phyloP scores from a whole-genome alignment of 2,797 vertebrate genomes.

The Peromyscus attwateri region DNA sequence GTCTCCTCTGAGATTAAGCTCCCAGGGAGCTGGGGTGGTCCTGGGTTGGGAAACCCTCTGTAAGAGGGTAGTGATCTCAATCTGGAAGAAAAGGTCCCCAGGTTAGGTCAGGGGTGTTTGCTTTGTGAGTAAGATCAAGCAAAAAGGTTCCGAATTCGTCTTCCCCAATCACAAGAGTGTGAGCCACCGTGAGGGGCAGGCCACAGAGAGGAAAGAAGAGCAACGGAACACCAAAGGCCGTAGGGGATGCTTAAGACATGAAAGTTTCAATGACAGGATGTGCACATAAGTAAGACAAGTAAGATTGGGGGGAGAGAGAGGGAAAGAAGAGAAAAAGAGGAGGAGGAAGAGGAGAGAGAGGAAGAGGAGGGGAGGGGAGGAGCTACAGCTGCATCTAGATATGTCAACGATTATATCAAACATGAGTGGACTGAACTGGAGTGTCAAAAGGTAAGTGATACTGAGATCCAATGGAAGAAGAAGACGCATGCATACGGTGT shows the following conservation, averaged over 20 bases:
- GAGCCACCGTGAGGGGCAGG: background rate
- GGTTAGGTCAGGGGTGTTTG: background rate
- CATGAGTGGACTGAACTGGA: background rate
- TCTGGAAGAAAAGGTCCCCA: background rate
- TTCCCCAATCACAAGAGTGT: background rate
- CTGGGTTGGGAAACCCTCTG: background rate
- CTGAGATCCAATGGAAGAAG: background rate
- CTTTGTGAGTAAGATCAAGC: background rate
- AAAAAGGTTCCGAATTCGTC: too few species aligned
- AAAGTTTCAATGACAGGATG: background rate
- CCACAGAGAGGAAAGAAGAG: background rate
- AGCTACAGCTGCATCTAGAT: background rate
- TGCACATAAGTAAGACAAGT: background rate
- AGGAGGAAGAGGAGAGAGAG: too few species aligned
- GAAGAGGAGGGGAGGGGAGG: background rate
- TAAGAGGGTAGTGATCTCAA: background rate
- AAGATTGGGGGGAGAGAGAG: fast-evolving
- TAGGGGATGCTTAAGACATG: background rate
- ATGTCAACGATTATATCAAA: background rate
- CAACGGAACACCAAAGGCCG: background rate
- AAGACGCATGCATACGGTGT: background rate
- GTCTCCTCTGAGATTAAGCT: background rate
- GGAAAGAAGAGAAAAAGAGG: background rate
- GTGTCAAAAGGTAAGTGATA: background rate
- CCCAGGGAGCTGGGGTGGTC: too few species aligned